A percentile compares a stretch with the other conserved stretches of the same genome.
phyloP scores from a whole-genome alignment of 1,140 invertebrate genomes.

The Aethina tumida region DNA sequence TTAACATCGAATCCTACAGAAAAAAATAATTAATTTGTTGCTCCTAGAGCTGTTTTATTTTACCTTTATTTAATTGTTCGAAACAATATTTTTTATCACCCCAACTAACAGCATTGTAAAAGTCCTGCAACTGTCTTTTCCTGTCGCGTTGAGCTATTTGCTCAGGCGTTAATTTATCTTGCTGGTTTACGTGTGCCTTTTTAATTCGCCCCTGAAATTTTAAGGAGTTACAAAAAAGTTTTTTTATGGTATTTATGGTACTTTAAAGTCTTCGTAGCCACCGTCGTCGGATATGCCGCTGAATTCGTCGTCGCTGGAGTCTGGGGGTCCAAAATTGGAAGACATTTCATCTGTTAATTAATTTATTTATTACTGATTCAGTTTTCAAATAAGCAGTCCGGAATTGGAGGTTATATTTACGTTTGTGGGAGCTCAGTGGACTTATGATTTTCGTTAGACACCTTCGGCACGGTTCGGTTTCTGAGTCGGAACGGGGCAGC shows the following conservation, averaged over 20 bases:
- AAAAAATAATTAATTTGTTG: neutral
- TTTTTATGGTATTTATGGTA: neutral
- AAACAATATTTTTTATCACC: constrained; percentile 9
- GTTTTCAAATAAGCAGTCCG: too few species aligned
- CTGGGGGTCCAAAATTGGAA: too few species aligned
- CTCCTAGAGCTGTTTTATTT: neutral
- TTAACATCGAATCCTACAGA: constrained; percentile 21
- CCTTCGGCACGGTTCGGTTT: too few species aligned
- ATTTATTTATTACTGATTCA: too few species aligned
- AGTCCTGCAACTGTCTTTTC: constrained; percentile 7
- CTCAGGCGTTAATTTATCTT: constrained; percentile 1
- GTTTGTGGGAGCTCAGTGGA: too few species aligned
- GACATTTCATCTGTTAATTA: too few species aligned
- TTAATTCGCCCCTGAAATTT: constrained; percentile 7
- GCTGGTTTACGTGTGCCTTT: neutral
- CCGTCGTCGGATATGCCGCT: constrained; percentile 18
- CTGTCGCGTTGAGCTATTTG: constrained; percentile 13
- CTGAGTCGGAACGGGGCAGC: too few species aligned
- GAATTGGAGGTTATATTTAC: too few species aligned
- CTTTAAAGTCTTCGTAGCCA: constrained; percentile 18
- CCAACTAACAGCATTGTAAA: constrained; percentile 15
- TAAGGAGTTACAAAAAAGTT: constrained; percentile 8
- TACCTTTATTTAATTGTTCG: constrained; percentile 16
- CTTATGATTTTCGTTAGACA: too few species aligned
- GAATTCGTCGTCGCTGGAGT: constrained; percentile 21